A percentile compares a stretch with the other conserved stretches of the same genome.
phyloP scores from a whole-genome alignment of 2,797 vertebrate species.

The Rhabdomys pumilio region DNA sequence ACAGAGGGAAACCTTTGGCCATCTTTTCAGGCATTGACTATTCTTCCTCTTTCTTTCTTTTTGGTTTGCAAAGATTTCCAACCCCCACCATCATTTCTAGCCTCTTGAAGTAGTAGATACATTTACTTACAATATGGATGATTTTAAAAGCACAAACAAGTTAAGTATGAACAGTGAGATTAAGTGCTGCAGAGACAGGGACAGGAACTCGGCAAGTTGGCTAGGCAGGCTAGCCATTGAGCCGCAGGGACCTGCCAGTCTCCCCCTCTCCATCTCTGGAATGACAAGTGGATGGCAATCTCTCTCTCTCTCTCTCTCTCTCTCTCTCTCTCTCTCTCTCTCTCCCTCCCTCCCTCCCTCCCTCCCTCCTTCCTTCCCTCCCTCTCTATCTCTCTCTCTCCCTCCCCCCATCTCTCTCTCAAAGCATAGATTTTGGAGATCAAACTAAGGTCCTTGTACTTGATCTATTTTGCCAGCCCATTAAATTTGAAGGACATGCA shows the following conservation, averaged over 20 bases:
- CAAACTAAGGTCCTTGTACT: not conserved
- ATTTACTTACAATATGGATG: not conserved
- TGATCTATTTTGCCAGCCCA: not conserved
- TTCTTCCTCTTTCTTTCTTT: not conserved
- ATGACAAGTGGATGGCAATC: not conserved
- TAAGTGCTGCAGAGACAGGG: not conserved
- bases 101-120: not conserved
- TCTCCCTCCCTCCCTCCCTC: too few relatives aligned
- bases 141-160: not conserved
- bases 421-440: not conserved
- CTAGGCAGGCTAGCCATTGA: not conserved
- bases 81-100: too few relatives aligned
- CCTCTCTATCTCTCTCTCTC: too few relatives aligned
- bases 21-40: not conserved
- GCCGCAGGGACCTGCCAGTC: not conserved
- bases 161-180: not conserved
- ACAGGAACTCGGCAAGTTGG: not conserved
- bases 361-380: too few relatives aligned
- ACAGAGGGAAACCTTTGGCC: not conserved
- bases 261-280: not conserved
- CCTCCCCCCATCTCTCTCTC: too few relatives aligned
- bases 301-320: too few relatives aligned
- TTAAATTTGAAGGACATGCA: slow-evolving; percentile 38
- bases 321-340: not conserved
- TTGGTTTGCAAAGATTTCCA: not conserved